Evolutionary conservation across 2,797 vertebrate species (phyloP).

Genomic region (Florisuga fusca): DNA sequence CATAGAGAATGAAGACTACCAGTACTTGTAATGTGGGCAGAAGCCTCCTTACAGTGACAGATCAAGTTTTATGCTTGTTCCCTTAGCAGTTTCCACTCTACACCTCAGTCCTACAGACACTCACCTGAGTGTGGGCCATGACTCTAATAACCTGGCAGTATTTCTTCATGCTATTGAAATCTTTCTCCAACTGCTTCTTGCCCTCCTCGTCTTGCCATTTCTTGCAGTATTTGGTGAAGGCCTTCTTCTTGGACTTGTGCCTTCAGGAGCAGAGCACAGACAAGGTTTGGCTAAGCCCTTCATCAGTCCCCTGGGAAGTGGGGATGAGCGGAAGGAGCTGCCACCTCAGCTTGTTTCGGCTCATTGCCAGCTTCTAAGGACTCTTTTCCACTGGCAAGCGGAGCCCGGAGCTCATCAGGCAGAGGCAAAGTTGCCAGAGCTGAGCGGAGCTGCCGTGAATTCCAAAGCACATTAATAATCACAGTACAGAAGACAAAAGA

Average conservation of each 20-base stretch:
- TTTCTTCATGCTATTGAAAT: slow-evolving; percentile 96
- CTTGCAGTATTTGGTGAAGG: slow-evolving; percentile 98
- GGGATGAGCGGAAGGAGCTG: slow-evolving; percentile 89
- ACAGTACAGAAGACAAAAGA: slow-evolving; percentile 49
- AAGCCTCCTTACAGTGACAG: not conserved
- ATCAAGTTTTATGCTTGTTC: not conserved
- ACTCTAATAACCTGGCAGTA: slow-evolving; percentile 95
- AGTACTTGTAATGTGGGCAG: not conserved
- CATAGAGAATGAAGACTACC: not conserved
- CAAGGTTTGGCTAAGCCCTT: slow-evolving; percentile 83
- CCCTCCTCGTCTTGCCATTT: slow-evolving; percentile 98
- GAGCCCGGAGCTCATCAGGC: slow-evolving; percentile 98
- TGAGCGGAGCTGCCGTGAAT: slow-evolving; percentile 92
- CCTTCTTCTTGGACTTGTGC: slow-evolving; percentile 99
- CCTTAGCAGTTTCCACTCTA: not conserved
- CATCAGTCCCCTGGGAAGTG: slow-evolving; percentile 77
- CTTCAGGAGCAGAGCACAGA: slow-evolving; percentile 84
- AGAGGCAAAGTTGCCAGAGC: slow-evolving; percentile 75
- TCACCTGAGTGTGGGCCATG: slow-evolving; percentile 95
- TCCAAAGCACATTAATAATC: slow-evolving; percentile 54
- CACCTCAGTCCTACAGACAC: not conserved
- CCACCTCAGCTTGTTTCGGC: slow-evolving; percentile 77
- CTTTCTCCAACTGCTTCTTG: slow-evolving; percentile 97
- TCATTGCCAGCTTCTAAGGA: slow-evolving; percentile 94
- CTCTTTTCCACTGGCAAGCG: slow-evolving; percentile 94